Conservation (phyloP, 2,888 invertebrate species). For the Lochmaea crataegi region DNA sequence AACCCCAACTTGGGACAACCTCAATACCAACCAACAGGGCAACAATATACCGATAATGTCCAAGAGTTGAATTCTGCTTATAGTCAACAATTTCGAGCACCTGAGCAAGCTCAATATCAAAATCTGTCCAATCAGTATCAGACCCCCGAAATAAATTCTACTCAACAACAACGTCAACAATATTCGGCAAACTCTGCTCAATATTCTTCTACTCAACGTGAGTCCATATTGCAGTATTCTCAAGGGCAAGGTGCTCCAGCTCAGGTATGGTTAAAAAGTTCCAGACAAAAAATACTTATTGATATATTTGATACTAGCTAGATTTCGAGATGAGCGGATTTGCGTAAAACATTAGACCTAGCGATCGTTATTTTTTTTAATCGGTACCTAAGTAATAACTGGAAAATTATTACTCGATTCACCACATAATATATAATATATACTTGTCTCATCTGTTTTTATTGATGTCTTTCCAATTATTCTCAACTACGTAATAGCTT, state of each 20-base stretch:
- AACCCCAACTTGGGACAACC: slow-evolving; percentile 13
- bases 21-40: slow-evolving; percentile 38
- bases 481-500: too few species aligned
- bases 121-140: slow-evolving; percentile 43
- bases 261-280: slow-evolving; percentile 44
- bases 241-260: slow-evolving; percentile 42
- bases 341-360: not conserved
- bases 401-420: too few species aligned
- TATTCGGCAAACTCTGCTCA: slow-evolving; percentile 10
- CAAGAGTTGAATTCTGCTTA: slow-evolving; percentile 7
- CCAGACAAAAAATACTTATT: slow-evolving; percentile 11
- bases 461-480: too few species aligned
- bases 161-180: slow-evolving; percentile 9
- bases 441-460: too few species aligned
- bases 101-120: slow-evolving; percentile 39
- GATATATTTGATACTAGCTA: not conserved
- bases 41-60: slow-evolving; percentile 39
- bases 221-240: slow-evolving; percentile 11
- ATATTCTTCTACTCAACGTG: slow-evolving; percentile 29
- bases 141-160: slow-evolving; percentile 43
- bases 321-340: too few species aligned
- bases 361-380: too few species aligned
- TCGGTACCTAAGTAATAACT: too few species aligned
- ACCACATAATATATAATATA: too few species aligned
- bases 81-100: not conserved